Base-by-base conservation (phyloP, 2,797 vertebrate genomes). In the Karalla daura region DNA sequence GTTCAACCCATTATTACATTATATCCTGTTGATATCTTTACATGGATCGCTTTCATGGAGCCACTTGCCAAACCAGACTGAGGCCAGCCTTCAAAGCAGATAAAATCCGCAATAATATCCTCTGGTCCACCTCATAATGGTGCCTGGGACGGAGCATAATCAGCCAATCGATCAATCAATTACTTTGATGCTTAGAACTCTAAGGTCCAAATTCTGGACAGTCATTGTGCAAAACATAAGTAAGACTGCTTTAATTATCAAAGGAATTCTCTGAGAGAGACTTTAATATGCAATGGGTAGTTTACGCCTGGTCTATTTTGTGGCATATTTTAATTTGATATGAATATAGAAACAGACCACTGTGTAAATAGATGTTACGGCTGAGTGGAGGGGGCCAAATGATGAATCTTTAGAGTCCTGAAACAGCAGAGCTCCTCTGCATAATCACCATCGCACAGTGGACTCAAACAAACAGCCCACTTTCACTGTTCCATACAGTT, bases 381-480 rank as follows among this genome's bases (percentile, higher is more conserved):
- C 25, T 61, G 35, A 76, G 56, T 25, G 61, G 74, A 76, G 40
- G 51, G 56, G 15, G 58, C 68, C 56, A 46, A 65, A 60, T 81
- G 78, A 89, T 88, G n/a, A 68, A 78, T 80, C 71, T 63, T 70
- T 35, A 25, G 40, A 61, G 24, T 49, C 24, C 20, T 52, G 43
- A 54, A 63, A 80, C 63, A 81, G 78, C 53, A 30, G 49, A 41
- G 40, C 50, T 45, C 41, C 56, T 70, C 35, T 64, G 65, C 50
- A 56, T 76, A 33, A 76, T 74, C 61, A 51, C 51, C 52, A 80
- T 50, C 39, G 21, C 85, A 67, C 82, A 86, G 63, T 76, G 80
- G 84, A 73, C 83, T 81, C n/a, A 35, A 85, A 84, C 70, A 56
- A 83, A 85, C 70, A 70, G 44, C 59, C 67, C 65, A 62, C 55